Evolutionary conservation across 1,140 invertebrate genomes (phyloP).

Genomic region (Drosophila sproati): DNA sequence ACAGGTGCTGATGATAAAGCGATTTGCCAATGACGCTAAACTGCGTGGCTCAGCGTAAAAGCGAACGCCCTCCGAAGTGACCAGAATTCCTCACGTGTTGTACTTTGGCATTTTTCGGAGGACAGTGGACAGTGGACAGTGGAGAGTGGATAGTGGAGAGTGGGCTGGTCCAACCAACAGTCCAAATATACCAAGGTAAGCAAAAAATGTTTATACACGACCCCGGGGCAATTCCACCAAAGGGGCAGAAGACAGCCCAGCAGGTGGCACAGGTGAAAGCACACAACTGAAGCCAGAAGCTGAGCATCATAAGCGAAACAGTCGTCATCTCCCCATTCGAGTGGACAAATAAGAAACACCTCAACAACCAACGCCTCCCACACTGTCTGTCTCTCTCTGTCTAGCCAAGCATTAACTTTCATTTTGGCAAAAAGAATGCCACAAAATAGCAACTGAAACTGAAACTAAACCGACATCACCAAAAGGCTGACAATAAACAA

Average conservation of each 20-base stretch:
- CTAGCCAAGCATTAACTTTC: conserved; percentile 5
- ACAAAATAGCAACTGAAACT: not conserved
- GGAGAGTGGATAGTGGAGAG: not conserved
- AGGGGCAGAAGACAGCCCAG: conserved; percentile 13
- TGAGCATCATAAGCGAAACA: conserved; percentile 15
- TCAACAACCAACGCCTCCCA: not conserved
- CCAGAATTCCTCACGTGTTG: conserved; percentile 25
- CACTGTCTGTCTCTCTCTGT: too few species aligned
- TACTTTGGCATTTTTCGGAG: conserved; percentile 16
- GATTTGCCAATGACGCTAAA: conserved; percentile 51
- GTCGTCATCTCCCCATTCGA: not conserved
- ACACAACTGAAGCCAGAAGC: conserved; percentile 4
- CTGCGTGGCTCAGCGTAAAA: conserved; percentile 56
- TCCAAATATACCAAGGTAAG: conserved; percentile 37
- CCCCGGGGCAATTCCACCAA: conserved; percentile 7
- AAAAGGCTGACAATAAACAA: not conserved
- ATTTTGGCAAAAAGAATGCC: not conserved
- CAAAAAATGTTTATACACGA: conserved; percentile 40
- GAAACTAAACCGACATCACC: not conserved
- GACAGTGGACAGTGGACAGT: conserved; percentile 6
- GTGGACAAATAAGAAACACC: not conserved
- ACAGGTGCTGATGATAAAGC: conserved; percentile 69
- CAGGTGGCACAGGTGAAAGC: not conserved
- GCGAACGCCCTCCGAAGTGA: conserved; percentile 27
- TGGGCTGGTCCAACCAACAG: not conserved